These are phyloP conservation scores for Antheraea pernyi DNA, from an alignment of 1,140 invertebrate species.

Conservation along the genomic window DNA sequence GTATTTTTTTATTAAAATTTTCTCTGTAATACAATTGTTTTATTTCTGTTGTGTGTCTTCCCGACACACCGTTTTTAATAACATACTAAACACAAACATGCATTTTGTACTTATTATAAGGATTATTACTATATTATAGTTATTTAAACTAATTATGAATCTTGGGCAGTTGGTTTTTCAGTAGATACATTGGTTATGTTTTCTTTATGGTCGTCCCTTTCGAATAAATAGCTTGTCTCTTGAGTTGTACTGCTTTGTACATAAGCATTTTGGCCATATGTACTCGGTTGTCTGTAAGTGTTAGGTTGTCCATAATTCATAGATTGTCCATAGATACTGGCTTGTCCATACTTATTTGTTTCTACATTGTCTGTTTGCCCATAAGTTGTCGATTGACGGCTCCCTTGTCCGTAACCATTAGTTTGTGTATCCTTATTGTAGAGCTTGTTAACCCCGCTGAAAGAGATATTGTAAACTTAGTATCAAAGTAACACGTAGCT, in stretches of 20 bases:
- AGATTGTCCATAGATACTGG: neutral
- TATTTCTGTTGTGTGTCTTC: too few relatives aligned
- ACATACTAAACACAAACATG: too few relatives aligned
- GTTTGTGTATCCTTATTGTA: neutral
- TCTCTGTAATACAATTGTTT: too few relatives aligned
- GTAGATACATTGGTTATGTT: slow-evolving; percentile 31
- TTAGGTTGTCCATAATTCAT: slow-evolving; percentile 18
- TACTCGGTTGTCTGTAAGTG: neutral
- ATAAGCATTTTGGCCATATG: slow-evolving; percentile 16
- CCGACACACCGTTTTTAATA: too few relatives aligned
- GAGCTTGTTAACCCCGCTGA: slow-evolving; percentile 2
- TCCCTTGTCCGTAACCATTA: slow-evolving; percentile 7
- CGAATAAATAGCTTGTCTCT: slow-evolving; percentile 57
- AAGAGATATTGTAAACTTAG: neutral
- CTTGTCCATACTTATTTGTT: neutral
- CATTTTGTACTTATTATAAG: too few relatives aligned
- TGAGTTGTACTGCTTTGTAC: slow-evolving; percentile 48
- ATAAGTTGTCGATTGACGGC: too few relatives aligned
- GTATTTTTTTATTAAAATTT: too few relatives aligned
- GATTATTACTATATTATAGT: neutral
- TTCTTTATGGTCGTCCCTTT: slow-evolving; percentile 51
- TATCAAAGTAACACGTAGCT: neutral
- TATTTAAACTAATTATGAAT: slow-evolving; percentile 1
- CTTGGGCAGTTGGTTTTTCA: slow-evolving; percentile 5
- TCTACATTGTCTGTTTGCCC: slow-evolving; percentile 22